phyloP scores from a whole-genome alignment of 2,888 invertebrate genomes.

The Tenthredo mesomela region DNA sequence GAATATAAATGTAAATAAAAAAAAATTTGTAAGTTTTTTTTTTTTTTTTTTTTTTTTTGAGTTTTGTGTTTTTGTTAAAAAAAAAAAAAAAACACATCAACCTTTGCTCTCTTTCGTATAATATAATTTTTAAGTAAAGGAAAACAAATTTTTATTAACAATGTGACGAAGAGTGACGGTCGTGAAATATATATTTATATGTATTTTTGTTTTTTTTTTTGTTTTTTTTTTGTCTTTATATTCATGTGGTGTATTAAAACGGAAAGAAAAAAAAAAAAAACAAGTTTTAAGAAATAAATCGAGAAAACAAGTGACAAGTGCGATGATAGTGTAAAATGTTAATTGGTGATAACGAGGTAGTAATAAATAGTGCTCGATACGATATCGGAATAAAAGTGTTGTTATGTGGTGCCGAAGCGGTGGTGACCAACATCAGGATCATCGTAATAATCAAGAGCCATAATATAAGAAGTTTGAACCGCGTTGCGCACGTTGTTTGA shows the following conservation, averaged over 20 bases:
- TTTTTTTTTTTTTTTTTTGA: not conserved
- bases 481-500: not conserved
- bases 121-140: too few relatives aligned
- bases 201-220: too few relatives aligned
- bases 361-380: conserved; percentile 50
- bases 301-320: conserved; percentile 32
- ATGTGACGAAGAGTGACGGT: not conserved
- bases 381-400: conserved; percentile 56
- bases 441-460: not conserved
- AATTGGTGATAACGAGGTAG: conserved; percentile 49
- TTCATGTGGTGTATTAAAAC: not conserved
- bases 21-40: not conserved
- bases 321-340: conserved; percentile 52
- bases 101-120: not conserved
- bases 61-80: not conserved
- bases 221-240: too few relatives aligned
- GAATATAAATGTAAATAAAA: not conserved
- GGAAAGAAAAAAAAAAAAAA: not conserved
- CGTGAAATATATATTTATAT: too few relatives aligned
- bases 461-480: too few relatives aligned
- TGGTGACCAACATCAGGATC: conserved; percentile 35
- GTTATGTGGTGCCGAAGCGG: conserved; percentile 65
- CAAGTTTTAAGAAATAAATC: not conserved
- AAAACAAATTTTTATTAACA: not conserved
- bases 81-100: not conserved